phyloP scores from a whole-genome alignment of 2,888 invertebrate genomes.

The Pollenia amentaria region DNA sequence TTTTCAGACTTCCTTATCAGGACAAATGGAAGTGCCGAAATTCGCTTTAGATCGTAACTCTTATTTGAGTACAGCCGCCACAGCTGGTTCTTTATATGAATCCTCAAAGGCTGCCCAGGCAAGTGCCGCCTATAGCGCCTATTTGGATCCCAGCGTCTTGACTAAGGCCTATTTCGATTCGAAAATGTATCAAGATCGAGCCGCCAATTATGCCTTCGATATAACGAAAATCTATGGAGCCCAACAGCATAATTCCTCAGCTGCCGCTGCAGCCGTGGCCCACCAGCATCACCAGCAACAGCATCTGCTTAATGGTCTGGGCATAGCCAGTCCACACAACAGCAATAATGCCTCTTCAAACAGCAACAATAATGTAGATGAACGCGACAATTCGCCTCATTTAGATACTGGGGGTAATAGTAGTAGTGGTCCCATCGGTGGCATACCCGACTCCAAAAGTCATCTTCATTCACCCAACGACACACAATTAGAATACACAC shows the following conservation, averaged over 20 bases:
- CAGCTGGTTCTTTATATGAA: constrained; percentile 82
- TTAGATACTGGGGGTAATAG: constrained; percentile 79
- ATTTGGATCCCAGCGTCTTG: constrained; percentile 84
- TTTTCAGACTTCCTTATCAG: constrained; percentile 80
- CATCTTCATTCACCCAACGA: constrained; percentile 83
- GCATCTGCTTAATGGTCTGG: constrained; percentile 80
- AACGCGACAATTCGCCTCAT: constrained; percentile 83
- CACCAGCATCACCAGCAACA: constrained; percentile 82
- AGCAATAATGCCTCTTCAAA: constrained; percentile 78
- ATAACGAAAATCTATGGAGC: constrained; percentile 85
- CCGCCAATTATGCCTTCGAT: constrained; percentile 85
- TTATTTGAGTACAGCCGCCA: constrained; percentile 82
- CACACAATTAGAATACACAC: constrained; percentile 82
- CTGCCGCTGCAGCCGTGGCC: constrained; percentile 80
- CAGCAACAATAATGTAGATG: constrained; percentile 82
- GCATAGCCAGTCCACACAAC: constrained; percentile 77
- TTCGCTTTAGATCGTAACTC: constrained; percentile 84
- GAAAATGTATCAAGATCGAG: constrained; percentile 85
- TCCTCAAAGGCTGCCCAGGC: constrained; percentile 82
- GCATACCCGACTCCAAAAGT: constrained; percentile 79
- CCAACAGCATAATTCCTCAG: constrained; percentile 81
- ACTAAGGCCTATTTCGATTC: constrained; percentile 85
- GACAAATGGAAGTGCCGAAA: constrained; percentile 84
- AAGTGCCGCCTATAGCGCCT: constrained; percentile 84
- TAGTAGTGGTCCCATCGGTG: constrained; percentile 69